Evolutionary conservation across 2,888 invertebrate genomes (phyloP).

Genomic region (Drosophila basisetae): DNA sequence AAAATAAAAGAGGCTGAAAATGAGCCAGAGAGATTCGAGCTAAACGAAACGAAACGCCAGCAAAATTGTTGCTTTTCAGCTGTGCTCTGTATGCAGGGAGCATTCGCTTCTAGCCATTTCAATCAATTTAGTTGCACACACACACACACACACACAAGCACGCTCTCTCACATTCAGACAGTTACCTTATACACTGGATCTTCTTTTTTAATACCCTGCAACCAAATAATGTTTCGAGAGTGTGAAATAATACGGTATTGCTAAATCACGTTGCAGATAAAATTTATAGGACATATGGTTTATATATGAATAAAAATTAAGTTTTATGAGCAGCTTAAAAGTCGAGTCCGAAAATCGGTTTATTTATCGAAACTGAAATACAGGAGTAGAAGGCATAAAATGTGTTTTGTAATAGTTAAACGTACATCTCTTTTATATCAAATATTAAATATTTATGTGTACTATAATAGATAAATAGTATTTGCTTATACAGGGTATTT

Average conservation of each 20-base stretch:
- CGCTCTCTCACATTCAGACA: slow-evolving; percentile 18
- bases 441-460: neutral
- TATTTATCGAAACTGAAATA: neutral
- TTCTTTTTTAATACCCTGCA: slow-evolving; percentile 15
- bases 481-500: slow-evolving; percentile 2
- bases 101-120: slow-evolving; percentile 82
- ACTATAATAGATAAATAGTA: neutral
- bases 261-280: neutral
- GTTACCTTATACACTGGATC: slow-evolving; percentile 34
- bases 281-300: neutral
- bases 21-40: slow-evolving; percentile 48
- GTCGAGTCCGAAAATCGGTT: neutral
- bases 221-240: neutral
- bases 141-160: slow-evolving; percentile 25
- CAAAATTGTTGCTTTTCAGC: slow-evolving; percentile 56
- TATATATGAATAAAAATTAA: neutral
- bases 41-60: slow-evolving; percentile 40
- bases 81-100: slow-evolving; percentile 49
- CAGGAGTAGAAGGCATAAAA: neutral
- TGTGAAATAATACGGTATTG: neutral
- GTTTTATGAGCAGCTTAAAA: neutral
- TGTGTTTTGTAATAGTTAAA: neutral
- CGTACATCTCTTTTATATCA: neutral
- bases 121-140: slow-evolving; percentile 73
- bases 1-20: slow-evolving; percentile 51